A percentile compares a stretch with the other conserved stretches of the same genome.
Evolutionary conservation across 2,797 vertebrate genomes (phyloP).

Genomic region (Eulemur albifrons): DNA sequence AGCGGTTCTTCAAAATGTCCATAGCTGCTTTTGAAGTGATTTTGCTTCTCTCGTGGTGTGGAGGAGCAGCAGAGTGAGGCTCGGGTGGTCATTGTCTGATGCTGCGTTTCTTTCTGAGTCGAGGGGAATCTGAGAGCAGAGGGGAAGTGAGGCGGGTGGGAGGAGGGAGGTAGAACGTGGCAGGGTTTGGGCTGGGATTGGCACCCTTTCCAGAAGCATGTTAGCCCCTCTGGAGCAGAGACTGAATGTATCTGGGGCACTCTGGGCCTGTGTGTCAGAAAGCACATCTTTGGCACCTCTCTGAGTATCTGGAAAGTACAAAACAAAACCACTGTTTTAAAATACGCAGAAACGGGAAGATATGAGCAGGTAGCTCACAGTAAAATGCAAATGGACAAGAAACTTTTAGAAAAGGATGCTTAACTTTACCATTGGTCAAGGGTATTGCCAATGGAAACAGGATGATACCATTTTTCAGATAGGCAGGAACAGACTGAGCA

Average conservation of each 20-base stretch:
- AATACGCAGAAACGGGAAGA: neutral
- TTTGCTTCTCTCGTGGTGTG: neutral
- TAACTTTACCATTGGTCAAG: no score
- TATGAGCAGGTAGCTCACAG: neutral
- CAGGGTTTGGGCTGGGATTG: neutral
- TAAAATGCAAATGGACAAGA: neutral
- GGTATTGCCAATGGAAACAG: neutral
- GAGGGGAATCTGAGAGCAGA: neutral
- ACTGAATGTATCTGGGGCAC: rapidly evolving
- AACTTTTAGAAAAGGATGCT: neutral
- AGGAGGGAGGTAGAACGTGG: neutral
- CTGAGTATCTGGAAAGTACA: neutral
- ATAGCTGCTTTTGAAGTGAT: neutral
- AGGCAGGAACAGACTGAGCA: rapidly evolving
- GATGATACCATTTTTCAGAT: rapidly evolving
- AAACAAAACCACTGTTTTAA: neutral
- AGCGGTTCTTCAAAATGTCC: neutral
- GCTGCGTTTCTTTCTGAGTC: neutral
- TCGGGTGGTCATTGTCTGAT: neutral
- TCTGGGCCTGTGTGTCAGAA: neutral
- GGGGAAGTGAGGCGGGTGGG: neutral
- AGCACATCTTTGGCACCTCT: no score
- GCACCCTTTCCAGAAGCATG: neutral
- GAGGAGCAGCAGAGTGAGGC: neutral
- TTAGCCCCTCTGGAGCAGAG: neutral